Evolutionary conservation across 2,797 vertebrate species (phyloP).

Genomic region (Vespertilio murinus): DNA sequence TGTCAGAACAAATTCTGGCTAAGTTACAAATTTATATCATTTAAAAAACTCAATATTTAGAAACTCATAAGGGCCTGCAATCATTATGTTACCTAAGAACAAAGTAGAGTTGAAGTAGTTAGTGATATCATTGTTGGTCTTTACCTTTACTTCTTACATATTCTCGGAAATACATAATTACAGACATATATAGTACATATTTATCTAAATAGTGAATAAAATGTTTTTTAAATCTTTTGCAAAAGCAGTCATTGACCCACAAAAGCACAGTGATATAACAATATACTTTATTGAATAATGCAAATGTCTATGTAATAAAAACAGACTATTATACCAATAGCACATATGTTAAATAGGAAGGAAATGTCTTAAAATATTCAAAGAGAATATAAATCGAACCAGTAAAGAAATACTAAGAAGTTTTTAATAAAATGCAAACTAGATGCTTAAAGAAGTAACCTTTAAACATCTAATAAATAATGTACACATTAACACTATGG

Average conservation of each 20-base stretch:
- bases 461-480: conserved; percentile 49
- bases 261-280: conserved; percentile 53
- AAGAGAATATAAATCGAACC: conserved; percentile 54
- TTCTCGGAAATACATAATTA: conserved; percentile 30
- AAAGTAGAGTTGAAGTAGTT: background rate
- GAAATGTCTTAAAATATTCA: conserved; percentile 50
- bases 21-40: conserved; percentile 13
- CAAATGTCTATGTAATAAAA: conserved; percentile 63
- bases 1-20: conserved; percentile 2
- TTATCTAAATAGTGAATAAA: conserved; percentile 42
- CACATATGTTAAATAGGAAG: conserved; percentile 60
- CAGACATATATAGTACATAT: background rate
- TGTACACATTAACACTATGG: conserved; percentile 37
- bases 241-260: conserved; percentile 60
- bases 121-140: background rate
- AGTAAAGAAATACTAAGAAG: background rate
- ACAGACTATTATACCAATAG: conserved; percentile 29
- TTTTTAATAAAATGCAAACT: conserved; percentile 61
- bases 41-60: conserved; percentile 48
- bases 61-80: background rate
- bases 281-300: conserved; percentile 72
- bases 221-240: background rate
- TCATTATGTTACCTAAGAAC: conserved; percentile 19
- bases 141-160: conserved; percentile 10
- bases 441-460: conserved; percentile 26